A percentile compares a stretch with the other conserved stretches of the same genome.
Conservation (phyloP, 2,797 vertebrate species). For the Rhabdophis nuchalis region DNA sequence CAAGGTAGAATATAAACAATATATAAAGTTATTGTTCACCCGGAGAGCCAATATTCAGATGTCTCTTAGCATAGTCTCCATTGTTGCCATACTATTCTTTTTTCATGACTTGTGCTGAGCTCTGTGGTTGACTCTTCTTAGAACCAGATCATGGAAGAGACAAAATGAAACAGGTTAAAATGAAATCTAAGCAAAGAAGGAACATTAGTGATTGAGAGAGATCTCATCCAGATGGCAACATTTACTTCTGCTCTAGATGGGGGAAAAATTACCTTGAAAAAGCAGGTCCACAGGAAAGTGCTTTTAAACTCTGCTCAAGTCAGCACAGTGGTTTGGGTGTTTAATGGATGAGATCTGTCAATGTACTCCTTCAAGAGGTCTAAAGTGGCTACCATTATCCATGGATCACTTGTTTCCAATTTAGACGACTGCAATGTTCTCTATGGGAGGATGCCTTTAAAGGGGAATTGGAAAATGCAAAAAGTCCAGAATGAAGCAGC, state of each 20-base stretch:
- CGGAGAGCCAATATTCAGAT: neutral
- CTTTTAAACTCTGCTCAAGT: neutral
- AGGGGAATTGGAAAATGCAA: neutral
- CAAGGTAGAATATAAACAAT: neutral
- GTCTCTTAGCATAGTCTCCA: neutral
- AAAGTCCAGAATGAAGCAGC: neutral
- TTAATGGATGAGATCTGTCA: neutral
- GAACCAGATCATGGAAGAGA: neutral
- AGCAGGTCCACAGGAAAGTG: neutral
- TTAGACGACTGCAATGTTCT: neutral
- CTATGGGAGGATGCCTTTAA: neutral
- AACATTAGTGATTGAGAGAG: neutral
- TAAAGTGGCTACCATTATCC: neutral
- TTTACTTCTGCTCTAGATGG: neutral
- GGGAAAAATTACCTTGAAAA: neutral
- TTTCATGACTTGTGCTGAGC: neutral
- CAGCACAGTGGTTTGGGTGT: neutral
- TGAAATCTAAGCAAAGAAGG: neutral
- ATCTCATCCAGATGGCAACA: neutral
- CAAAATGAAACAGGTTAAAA: neutral
- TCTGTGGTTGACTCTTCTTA: neutral
- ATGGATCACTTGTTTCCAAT: neutral
- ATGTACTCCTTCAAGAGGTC: neutral
- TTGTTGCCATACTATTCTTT: neutral
- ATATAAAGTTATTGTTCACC: neutral